phyloP scores from a whole-genome alignment of 2,888 invertebrate species.

The Gastrophysa polygoni region DNA sequence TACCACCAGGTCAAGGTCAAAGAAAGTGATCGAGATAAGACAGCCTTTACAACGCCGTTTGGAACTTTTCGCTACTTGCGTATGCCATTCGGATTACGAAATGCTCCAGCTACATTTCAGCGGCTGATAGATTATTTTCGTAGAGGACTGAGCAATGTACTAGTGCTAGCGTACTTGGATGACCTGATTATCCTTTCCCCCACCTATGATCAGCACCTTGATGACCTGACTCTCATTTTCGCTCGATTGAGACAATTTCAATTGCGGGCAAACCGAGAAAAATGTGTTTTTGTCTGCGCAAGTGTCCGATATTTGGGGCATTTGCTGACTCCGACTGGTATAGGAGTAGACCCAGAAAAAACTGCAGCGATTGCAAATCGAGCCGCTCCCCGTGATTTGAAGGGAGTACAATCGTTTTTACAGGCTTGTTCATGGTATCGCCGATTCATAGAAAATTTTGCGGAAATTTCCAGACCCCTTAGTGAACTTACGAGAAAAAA shows the following conservation, averaged over 20 bases:
- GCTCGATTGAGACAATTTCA: conserved; percentile 23
- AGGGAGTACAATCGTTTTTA: conserved; percentile 25
- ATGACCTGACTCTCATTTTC: conserved; percentile 31
- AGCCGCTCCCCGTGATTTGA: conserved; percentile 26
- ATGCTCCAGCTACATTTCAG: conserved; percentile 37
- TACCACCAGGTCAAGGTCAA: conserved; percentile 12
- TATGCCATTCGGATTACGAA: conserved; percentile 36
- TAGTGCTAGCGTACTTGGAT: conserved; percentile 32
- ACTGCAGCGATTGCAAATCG: conserved; percentile 25
- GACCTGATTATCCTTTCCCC: conserved; percentile 24
- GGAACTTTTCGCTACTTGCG: conserved; percentile 22
- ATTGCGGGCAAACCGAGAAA: conserved; percentile 28
- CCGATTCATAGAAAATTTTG: conserved; percentile 30
- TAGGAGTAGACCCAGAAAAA: conserved; percentile 31
- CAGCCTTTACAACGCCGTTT: too few relatives aligned
- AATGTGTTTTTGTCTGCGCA: conserved; percentile 29
- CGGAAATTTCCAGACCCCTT: conserved; percentile 27
- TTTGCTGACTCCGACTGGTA: conserved; percentile 30
- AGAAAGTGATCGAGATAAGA: neutral
- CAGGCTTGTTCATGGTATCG: conserved; percentile 30
- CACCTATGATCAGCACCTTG: conserved; percentile 36
- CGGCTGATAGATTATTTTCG: conserved; percentile 34
- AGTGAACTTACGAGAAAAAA: conserved; percentile 25
- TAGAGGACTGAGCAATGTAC: conserved; percentile 21
- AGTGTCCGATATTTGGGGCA: conserved; percentile 29